Evolutionary conservation across 1,140 invertebrate species (phyloP).

Genomic region (Phymastichus coffea): DNA sequence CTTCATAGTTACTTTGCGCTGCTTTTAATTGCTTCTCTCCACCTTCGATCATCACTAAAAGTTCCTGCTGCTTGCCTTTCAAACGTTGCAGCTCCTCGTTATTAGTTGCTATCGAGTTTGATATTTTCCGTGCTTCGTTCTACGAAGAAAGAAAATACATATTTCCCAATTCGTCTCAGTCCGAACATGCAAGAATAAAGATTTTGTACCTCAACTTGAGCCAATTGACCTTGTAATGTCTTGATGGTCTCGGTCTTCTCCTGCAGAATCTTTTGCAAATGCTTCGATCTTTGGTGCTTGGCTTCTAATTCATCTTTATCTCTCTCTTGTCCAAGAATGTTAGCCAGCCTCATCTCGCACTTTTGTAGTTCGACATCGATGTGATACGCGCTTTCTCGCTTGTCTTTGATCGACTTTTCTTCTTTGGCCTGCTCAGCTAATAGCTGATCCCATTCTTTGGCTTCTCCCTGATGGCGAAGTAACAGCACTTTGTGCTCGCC

Average conservation of each 20-base stretch:
- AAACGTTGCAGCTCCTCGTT: slow-evolving; percentile 44
- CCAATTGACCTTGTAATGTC: slow-evolving; percentile 56
- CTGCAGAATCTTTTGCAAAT: slow-evolving; percentile 48
- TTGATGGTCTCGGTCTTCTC: slow-evolving; percentile 50
- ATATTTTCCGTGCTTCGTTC: slow-evolving; percentile 42
- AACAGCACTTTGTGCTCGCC: slow-evolving; percentile 38
- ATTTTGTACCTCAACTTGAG: slow-evolving; percentile 59
- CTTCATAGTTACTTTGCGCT: slow-evolving; percentile 50
- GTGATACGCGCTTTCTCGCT: slow-evolving; percentile 49
- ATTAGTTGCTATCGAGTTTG: slow-evolving; percentile 38
- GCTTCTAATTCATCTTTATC: slow-evolving; percentile 44
- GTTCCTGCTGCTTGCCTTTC: slow-evolving; percentile 53
- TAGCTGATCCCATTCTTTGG: slow-evolving; percentile 39
- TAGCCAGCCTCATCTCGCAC: slow-evolving; percentile 42
- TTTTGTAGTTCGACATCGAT: slow-evolving; percentile 45
- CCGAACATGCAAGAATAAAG: no score
- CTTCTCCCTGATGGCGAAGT: slow-evolving; percentile 36
- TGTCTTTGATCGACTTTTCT: slow-evolving; percentile 44
- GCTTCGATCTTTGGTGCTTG: slow-evolving; percentile 49
- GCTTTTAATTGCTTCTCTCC: slow-evolving; percentile 59
- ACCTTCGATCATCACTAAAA: slow-evolving; percentile 54
- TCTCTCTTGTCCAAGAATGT: slow-evolving; percentile 38
- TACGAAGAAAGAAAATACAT: no score
- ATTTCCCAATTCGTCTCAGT: no score
- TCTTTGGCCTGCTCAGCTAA: slow-evolving; percentile 23